Base-by-base conservation (phyloP, 2,888 invertebrate species). In the Rhagium mordax region DNA sequence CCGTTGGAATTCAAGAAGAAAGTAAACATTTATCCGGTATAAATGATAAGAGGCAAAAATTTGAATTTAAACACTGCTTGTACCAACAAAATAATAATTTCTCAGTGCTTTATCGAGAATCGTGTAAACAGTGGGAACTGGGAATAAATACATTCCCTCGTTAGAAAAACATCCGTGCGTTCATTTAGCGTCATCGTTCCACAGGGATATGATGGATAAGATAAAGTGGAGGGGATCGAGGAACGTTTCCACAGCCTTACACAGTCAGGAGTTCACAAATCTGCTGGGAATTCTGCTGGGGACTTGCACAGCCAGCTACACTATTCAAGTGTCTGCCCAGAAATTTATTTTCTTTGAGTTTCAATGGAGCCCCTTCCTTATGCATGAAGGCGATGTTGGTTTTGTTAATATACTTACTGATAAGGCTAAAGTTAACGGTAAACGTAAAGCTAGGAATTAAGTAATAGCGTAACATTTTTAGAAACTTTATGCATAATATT, bases 161-260 rank as follows among this genome's bases (percentile, higher is more conserved):
- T 74, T 72, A 68, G 71, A 74, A 74, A 77, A 76, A 74, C 74
- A 74, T 74, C 47, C 68, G 70, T 75, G 61, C 68, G 66, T 71
- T 71, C 67, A 70, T 74, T 74, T 65, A 64, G 57, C 76, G 62
- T 70, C 74, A 71, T 71, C 73, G 68, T 71, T 62, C 74, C 74
- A 48, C 64, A 57, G 71, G 69, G 71, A 71, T 69, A 65, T 71
- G 74, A 71, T 55, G 66, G 70, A 75, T 74, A 75, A 75, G 74
- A 75, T 55, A 70, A 41, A 47, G 15, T 27, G 57, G 27, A 15
- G 57, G 57, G 57, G 41, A 41, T 13, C 41, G 41, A 41, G 41
- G 8, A 21, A 29, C 55, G 61, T 18, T 41, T 20, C 3, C 61
- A 21, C 61, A 48, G 61, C 48, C 61, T 61, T 61, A 29, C 64